Evolutionary conservation across 2,797 vertebrate genomes (phyloP), one percentile per base, ranked within the genome.

Genomic region (Microchirus variegatus): DNA sequence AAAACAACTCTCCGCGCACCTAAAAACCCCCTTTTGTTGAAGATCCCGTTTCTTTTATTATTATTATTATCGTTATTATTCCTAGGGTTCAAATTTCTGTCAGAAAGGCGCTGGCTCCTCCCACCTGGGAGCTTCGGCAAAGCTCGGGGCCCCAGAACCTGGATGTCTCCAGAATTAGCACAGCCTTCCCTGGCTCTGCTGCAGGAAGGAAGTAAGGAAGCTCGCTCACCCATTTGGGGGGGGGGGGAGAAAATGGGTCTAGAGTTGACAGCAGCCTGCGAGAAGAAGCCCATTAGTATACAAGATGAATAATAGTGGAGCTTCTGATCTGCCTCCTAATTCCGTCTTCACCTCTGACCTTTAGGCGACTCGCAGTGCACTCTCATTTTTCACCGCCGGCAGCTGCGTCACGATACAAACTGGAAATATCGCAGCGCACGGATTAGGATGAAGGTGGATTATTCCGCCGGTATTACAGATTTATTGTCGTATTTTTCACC

Each of bases 81-180:
- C 31, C 43, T 54, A 69, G 55, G 71, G 65, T 84, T 85, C 15
- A 64, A 83, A 61, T 84, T 47, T 50, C 50, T 73, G 59, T 82
- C 78, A 78, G 53, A 73, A 68, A 73, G 56, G 44, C 53, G 45
- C 46, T 14, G 73, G 61, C 77, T 69, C 74, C 75, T 74, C 80
- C 83, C 89, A 83, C 77, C 14, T 57, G 75, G 70, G 83, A 85
- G 41, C 58, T 66, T 66, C 42, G 57, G 59, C 22, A 55, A 66
- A 26, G 38, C 66, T 85, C 35, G 4, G 74, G 77, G 31, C 31
- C 67, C 78, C 61, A 36, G 83, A 83, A 88, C 81, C 83, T 87
- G 84, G 73, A 84, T 84, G 76, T 82, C 79, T 91, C 80, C 77
- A 89, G 85, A 91, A 85, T 88, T 90, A 90, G 86, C 84, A 81